Conservation (phyloP, 2,797 vertebrate genomes). For the Gymnocypris eckloni region DNA sequence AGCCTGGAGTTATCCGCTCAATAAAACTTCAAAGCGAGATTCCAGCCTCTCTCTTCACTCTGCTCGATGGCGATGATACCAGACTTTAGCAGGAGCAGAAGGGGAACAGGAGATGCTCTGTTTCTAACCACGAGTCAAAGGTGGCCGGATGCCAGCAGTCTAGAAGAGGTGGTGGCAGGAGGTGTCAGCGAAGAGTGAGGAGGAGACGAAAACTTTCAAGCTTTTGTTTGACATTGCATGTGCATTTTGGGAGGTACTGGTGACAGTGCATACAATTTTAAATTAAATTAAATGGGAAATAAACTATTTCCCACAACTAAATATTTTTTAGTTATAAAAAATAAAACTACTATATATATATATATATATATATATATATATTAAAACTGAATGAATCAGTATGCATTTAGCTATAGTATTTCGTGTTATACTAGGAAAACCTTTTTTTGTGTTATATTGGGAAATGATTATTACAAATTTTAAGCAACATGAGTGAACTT, state of each 20-base stretch:
- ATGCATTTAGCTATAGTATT: background rate
- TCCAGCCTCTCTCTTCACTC: constrained; percentile 64
- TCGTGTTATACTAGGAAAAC: background rate
- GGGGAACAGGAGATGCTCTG: constrained; percentile 62
- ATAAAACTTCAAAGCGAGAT: constrained; percentile 78
- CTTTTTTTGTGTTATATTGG: background rate
- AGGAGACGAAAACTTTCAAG: background rate
- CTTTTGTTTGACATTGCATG: constrained; percentile 61
- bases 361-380: too few species aligned
- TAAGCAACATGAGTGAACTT: background rate
- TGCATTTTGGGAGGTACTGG: constrained; percentile 59
- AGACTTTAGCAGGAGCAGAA: constrained; percentile 52
- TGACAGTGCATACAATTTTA: background rate
- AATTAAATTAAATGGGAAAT: background rate
- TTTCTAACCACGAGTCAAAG: constrained; percentile 66
- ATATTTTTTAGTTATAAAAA: background rate
- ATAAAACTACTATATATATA: too few species aligned
- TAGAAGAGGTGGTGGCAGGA: constrained; percentile 42
- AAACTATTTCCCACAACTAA: background rate
- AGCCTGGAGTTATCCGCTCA: constrained; percentile 72
- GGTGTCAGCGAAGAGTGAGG: constrained; percentile 4
- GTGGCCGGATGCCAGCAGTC: background rate
- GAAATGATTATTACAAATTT: background rate
- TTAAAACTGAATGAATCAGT: too few species aligned
- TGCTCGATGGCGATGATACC: constrained; percentile 64